These are phyloP conservation scores for Ibycter americanus DNA, from an alignment of 2,797 vertebrate genomes.

Conservation along the genomic window DNA sequence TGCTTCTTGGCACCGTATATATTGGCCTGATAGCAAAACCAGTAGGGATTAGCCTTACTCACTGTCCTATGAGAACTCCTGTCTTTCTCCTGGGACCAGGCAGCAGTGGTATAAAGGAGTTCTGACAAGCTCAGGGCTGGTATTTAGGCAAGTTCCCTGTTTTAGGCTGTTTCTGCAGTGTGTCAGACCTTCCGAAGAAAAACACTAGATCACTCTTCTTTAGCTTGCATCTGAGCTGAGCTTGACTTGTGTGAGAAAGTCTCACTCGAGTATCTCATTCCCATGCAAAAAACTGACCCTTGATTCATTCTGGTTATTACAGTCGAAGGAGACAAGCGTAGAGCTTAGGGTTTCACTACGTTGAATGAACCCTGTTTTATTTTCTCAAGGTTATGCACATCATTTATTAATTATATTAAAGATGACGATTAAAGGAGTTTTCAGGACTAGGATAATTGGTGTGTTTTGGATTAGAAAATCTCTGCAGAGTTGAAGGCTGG, in stretches of 20 bases:
- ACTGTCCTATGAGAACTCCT: background rate
- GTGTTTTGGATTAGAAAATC: background rate
- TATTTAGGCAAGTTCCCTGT: background rate
- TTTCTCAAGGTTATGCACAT: background rate
- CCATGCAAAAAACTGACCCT: background rate
- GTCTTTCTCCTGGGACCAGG: background rate
- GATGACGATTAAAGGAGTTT: background rate
- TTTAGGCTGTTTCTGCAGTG: background rate
- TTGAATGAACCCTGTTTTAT: background rate
- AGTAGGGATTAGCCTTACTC: background rate
- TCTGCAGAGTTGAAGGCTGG: background rate
- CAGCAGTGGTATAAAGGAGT: background rate
- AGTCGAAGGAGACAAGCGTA: background rate
- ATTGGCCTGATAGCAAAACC: background rate
- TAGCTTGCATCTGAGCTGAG: background rate
- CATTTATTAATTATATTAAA: background rate
- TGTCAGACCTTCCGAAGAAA: background rate
- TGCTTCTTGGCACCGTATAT: background rate
- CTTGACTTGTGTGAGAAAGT: background rate
- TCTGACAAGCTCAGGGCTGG: background rate
- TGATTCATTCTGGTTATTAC: background rate
- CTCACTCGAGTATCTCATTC: background rate
- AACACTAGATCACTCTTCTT: background rate
- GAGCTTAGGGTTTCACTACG: background rate
- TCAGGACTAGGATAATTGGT: background rate